Percentiles rank a stretch among this genome's conserved stretches.
These are phyloP conservation scores for Cheilosia vulpina DNA, from an alignment of 2,888 invertebrate species.

Conservation along the genomic window DNA sequence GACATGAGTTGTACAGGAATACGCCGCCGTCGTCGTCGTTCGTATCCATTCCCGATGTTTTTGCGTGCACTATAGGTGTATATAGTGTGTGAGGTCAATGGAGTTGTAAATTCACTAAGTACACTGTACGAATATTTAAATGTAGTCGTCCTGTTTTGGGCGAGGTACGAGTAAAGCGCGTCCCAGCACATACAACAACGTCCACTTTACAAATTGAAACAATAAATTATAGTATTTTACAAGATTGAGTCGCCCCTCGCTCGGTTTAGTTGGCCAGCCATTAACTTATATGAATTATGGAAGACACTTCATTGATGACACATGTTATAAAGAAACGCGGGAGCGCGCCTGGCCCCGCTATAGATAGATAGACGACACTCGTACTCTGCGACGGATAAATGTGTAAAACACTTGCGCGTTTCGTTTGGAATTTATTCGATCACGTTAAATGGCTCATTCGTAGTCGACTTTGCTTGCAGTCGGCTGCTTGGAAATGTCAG, in stretches of 20 bases:
- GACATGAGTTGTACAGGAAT: conserved; percentile 26
- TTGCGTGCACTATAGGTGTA: conserved; percentile 32
- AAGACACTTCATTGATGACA: conserved; percentile 64
- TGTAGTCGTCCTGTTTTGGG: conserved; percentile 13
- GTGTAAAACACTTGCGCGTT: conserved; percentile 64
- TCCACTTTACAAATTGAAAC: conserved; percentile 67
- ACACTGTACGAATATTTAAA: conserved; percentile 62
- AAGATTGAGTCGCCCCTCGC: conserved; percentile 22
- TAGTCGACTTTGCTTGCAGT: not conserved
- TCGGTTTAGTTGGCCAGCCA: conserved; percentile 14
- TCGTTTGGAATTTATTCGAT: conserved; percentile 60
- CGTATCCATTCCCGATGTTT: conserved; percentile 13
- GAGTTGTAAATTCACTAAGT: conserved; percentile 64
- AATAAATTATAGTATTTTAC: conserved; percentile 62
- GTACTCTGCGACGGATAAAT: conserved; percentile 44
- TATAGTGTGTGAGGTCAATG: conserved; percentile 60
- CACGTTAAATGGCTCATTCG: conserved; percentile 30
- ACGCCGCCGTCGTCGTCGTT: not conserved
- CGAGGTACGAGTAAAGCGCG: not conserved
- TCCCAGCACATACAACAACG: conserved; percentile 10
- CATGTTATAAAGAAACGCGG: conserved; percentile 39
- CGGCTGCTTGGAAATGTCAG: conserved; percentile 42
- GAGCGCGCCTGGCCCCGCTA: conserved; percentile 30
- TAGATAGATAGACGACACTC: conserved; percentile 22
- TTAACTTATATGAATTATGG: conserved; percentile 57